phyloP scores from a whole-genome alignment of 2,113 vertebrate genomes.

The Pontoporia blainvillei region DNA sequence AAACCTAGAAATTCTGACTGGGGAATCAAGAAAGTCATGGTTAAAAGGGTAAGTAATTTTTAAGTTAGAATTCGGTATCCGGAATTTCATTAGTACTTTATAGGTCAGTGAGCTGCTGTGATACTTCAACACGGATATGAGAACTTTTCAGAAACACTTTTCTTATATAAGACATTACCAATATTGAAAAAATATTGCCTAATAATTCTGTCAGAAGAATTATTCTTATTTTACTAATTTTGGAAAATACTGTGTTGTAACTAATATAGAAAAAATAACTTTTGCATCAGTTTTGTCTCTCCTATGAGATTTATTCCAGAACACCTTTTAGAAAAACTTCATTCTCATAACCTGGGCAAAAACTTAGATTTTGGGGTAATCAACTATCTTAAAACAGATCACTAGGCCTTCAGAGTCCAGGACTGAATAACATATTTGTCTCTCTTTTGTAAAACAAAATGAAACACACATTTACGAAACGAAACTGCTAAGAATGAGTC shows the following conservation, averaged over 20 bases:
- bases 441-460: background rate
- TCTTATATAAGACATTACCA: background rate
- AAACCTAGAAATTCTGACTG: background rate
- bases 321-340: background rate
- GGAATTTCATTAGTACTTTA: background rate
- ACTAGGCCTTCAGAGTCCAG: background rate
- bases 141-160: background rate
- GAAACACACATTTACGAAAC: background rate
- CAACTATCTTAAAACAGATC: background rate
- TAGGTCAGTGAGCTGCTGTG: background rate
- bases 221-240: background rate
- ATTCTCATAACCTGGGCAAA: background rate
- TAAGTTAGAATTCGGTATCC: background rate
- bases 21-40: background rate
- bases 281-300: background rate
- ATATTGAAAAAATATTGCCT: background rate
- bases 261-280: background rate
- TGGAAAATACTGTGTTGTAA: background rate
- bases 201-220: background rate
- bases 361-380: background rate
- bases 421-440: background rate
- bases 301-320: background rate
- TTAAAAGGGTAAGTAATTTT: background rate
- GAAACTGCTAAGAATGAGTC: background rate
- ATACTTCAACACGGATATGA: background rate